Conservation (phyloP, 2,113 vertebrate species). For the Brachionichthys hirsutus region DNA sequence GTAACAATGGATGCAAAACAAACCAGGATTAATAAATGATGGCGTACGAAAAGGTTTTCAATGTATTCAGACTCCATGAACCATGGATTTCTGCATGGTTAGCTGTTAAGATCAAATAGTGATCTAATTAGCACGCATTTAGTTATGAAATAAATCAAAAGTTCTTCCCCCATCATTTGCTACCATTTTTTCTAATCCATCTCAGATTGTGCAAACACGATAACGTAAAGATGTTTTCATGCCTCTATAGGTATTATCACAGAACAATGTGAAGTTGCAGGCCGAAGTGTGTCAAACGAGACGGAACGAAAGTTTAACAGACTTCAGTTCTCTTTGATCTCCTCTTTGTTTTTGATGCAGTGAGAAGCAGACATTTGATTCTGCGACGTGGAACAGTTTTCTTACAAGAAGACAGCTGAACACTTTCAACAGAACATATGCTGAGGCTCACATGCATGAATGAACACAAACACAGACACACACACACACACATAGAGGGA, state of each 20-base stretch:
- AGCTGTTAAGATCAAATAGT: too few relatives aligned
- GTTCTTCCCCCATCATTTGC: too few relatives aligned
- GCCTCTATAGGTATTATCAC: background rate
- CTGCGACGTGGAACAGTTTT: constrained; percentile 30
- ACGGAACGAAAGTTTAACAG: constrained; percentile 16
- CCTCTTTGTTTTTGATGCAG: constrained; percentile 29
- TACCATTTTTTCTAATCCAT: too few relatives aligned
- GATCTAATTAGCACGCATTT: too few relatives aligned
- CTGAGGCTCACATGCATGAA: constrained; percentile 56
- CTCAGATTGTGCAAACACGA: too few relatives aligned
- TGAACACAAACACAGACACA: constrained; percentile 24
- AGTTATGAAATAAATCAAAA: too few relatives aligned
- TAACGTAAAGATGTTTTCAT: too few relatives aligned
- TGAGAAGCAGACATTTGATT: constrained; percentile 37
- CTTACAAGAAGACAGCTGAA: constrained; percentile 59
- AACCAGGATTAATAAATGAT: constrained; percentile 33
- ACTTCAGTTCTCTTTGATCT: constrained; percentile 6
- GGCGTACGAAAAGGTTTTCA: too few relatives aligned
- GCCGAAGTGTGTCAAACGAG: background rate
- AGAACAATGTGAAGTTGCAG: background rate
- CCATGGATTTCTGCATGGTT: too few relatives aligned
- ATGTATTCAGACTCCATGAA: too few relatives aligned
- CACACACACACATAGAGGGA: constrained; percentile 8
- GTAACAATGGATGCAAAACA: constrained; percentile 16
- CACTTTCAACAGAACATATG: constrained; percentile 65